Percentiles rank a stretch among this genome's conserved stretches.
Evolutionary conservation across 2,888 invertebrate species (phyloP).

Genomic region (Coremacera marginata): DNA sequence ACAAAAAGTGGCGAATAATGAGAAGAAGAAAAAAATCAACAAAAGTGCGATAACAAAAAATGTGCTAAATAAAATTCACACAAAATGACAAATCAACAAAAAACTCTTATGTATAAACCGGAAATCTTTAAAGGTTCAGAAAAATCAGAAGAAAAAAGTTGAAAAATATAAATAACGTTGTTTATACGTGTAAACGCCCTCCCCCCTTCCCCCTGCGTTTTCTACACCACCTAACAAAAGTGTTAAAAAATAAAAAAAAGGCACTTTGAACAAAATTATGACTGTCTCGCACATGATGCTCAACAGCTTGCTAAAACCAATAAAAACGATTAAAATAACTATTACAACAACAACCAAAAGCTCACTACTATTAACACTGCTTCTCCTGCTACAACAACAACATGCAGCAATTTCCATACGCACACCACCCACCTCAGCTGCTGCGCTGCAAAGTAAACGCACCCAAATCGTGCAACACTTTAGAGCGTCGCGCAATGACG

Average conservation of each 20-base stretch:
- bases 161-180: no score
- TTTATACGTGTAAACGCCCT: no score
- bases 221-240: not conserved
- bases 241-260: not conserved
- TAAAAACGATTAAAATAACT: not conserved
- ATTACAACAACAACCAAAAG: not conserved
- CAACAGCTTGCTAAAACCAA: not conserved
- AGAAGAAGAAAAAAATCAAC: no score
- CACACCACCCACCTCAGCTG: not conserved
- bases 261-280: not conserved
- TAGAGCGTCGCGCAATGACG: constrained; percentile 39
- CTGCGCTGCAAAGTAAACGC: constrained; percentile 26
- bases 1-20: no score
- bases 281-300: not conserved
- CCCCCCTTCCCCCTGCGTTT: no score
- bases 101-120: no score
- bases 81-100: no score
- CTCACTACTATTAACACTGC: constrained; percentile 1
- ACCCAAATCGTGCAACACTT: constrained; percentile 60
- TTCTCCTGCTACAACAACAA: not conserved
- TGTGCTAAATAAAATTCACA: no score
- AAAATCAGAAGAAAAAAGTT: no score
- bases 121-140: no score
- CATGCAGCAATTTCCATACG: not conserved
- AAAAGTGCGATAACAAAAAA: no score